Conservation (phyloP, 2,113 vertebrate species). For the Alaudala cheleensis region DNA sequence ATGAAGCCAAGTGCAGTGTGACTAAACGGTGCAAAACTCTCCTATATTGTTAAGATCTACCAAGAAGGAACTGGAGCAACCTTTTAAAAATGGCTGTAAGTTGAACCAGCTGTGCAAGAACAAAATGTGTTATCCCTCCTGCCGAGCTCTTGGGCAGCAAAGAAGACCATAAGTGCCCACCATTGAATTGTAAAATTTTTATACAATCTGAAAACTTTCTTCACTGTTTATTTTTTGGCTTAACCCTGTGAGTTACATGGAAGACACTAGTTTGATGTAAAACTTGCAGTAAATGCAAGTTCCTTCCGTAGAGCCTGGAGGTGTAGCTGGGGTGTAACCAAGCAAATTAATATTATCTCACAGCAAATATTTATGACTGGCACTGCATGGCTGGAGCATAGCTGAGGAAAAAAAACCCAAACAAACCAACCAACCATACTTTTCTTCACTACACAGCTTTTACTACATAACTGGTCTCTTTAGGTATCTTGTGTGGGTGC, state of each 20-base stretch:
- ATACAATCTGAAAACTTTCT: background rate
- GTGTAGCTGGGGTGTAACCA: background rate
- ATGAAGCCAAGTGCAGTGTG: background rate
- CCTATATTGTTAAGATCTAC: background rate
- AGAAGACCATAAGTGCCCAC: background rate
- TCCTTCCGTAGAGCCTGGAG: background rate
- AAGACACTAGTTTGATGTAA: background rate
- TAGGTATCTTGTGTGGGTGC: background rate
- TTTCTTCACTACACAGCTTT: background rate
- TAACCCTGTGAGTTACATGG: background rate
- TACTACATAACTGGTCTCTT: background rate
- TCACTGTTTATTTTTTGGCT: background rate
- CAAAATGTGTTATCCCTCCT: background rate
- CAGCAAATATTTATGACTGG: background rate
- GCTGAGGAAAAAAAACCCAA: accelerated
- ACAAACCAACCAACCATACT: background rate
- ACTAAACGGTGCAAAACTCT: background rate
- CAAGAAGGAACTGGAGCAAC: background rate
- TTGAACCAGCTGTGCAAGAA: background rate
- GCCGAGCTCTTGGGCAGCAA: background rate
- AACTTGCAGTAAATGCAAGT: background rate
- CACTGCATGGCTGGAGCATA: background rate
- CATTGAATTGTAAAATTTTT: background rate
- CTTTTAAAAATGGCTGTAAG: background rate
- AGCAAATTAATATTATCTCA: background rate